phyloP scores from a whole-genome alignment of 2,888 invertebrate species.

The Orthonychiurus folsomi region DNA sequence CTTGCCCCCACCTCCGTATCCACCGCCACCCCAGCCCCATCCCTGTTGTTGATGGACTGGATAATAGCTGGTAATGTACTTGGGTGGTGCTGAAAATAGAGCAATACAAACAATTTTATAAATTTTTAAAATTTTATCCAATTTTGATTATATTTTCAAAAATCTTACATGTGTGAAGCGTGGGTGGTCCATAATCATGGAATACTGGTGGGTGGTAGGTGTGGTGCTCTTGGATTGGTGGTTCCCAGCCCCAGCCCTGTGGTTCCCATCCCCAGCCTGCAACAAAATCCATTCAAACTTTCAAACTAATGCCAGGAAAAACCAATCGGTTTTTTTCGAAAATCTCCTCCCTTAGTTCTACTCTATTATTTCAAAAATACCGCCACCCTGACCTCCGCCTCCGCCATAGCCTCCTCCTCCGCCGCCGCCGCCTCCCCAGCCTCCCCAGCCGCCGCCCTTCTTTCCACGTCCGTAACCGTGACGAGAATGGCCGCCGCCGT shows the following conservation, averaged over 20 bases:
- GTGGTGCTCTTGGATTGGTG: background rate
- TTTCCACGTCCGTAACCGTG: conserved; percentile 13
- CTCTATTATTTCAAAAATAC: background rate
- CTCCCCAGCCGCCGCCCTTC: conserved; percentile 15
- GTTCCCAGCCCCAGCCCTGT: background rate
- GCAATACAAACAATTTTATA: no score
- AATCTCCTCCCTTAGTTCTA: background rate
- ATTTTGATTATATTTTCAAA: no score
- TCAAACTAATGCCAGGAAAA: no score
- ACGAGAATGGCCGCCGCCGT: background rate
- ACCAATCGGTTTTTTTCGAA: background rate
- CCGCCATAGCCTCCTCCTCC: conserved; percentile 20
- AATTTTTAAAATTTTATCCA: no score
- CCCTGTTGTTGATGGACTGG: background rate
- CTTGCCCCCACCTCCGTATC: conserved; percentile 16
- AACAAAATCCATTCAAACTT: no score
- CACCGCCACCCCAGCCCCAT: conserved; percentile 11
- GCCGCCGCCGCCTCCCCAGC: conserved; percentile 21
- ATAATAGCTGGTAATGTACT: background rate
- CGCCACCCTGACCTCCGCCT: conserved; percentile 9
- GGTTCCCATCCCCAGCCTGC: background rate
- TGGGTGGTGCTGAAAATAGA: background rate
- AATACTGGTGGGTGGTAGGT: background rate
- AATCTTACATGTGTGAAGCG: background rate
- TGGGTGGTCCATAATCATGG: background rate